Base-by-base conservation (phyloP, 2,888 invertebrate species). In the Lottia gigantea region DNA sequence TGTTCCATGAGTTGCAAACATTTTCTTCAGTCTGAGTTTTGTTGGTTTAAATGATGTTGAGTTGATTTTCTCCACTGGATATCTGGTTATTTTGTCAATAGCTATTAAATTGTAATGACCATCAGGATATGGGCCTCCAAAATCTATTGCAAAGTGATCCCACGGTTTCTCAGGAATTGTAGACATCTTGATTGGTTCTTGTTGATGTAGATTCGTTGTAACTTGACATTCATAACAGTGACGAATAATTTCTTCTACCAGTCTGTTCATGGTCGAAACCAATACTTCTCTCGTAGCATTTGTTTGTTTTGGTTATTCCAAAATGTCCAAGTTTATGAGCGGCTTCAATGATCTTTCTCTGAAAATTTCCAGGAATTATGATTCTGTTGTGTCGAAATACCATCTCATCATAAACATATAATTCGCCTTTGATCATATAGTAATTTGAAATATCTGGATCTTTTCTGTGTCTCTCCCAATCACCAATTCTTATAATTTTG, bases 1-100 rank as follows among this genome's bases (percentile, higher is more conserved):
- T 26, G 62, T 70, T 23, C 72, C 74, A 69, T 67, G 46, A 61
- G 72, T 75, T 16, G 73, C 49, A 67, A 73, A 75, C 23, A 76
- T 70, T 3, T 62, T 62, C 25, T 31, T 64, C 31, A 73, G 66
- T 47, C 67, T 64, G 45, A 69, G 68, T 19, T n/a, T 62, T 1
- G 66, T 68, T 7, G 14, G 64, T 49, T 47, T 69, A 64, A 23
- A 69, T 46, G n/a, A 55, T 40, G 26, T 64, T 69, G 69, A n/a
- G n/a, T n/a, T n/a, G n/a, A n/a, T n/a, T n/a, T n/a, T n/a, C n/a
- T n/a, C n/a, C n/a, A n/a, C n/a, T n/a, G n/a, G n/a, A n/a, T n/a
- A n/a, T n/a, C n/a, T n/a, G n/a, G n/a, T n/a, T n/a, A n/a, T n/a
- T n/a, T n/a, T n/a, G n/a, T n/a, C n/a, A n/a, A n/a, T n/a, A n/a